Base-by-base conservation (phyloP, 1,140 invertebrate genomes). In the Dreissena rostriformis region DNA sequence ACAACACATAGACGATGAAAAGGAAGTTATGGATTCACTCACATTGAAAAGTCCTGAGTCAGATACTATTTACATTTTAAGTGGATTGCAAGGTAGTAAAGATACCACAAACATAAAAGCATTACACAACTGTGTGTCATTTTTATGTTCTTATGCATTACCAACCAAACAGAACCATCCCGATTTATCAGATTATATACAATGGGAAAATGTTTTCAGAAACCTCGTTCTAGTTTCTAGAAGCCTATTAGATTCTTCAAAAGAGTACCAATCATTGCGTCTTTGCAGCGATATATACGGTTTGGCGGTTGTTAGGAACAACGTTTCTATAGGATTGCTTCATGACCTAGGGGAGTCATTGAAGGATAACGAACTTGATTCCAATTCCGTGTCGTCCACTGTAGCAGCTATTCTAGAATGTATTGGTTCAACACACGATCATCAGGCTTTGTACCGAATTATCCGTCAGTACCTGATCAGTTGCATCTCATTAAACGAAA, bases 401-500 rank as follows among this genome's bases (percentile, higher is more conserved):
- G 17, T 78, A 15, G 12, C 49, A 22, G 22, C 17, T 68, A 55
- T 53, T 19, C 53, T 78, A 4, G 26, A 39, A 12, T n/a, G 24
- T 39, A 57, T 26, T 39, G 12, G 28, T 15, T 53, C 15, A 11
- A 28, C 11, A 17, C 15, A 80, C 15, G 15, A 19, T n/a, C 49
- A 55, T 65, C 14, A 57, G 52, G 7, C 28, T 22, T 17, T 12
- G 24, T 29, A 28, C 19, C 19, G 57, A 65, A n/a, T 55, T 49
- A 22, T 49, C 55, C 52, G 24, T 52, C 19, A 55, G 19, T 81
- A 81, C 22, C 24, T 63, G 49, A 28, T 63, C 11, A 39, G 52
- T 22, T 80, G 78, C 19, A 17, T 80, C 22, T 71, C 67, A 0
- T 55, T 67, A 17, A 29, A 80, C 28, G 68, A 71, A 10, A 80